Evolutionary conservation across 2,888 invertebrate genomes (phyloP).

Genomic region (Agrotis exclamationis): DNA sequence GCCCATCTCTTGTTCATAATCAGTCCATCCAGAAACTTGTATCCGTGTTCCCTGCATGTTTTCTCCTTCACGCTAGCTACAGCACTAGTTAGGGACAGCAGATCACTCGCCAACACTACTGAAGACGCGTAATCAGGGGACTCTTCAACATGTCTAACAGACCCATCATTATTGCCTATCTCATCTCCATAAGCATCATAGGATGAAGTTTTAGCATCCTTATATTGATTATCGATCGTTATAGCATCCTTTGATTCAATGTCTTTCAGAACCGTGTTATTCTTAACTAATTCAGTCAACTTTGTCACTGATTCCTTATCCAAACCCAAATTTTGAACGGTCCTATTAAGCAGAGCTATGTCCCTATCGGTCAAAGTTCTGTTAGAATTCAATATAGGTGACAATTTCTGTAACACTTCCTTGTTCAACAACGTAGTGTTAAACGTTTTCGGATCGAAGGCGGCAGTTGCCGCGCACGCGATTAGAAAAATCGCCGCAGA

Average conservation of each 20-base stretch:
- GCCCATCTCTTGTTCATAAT: conserved; percentile 90
- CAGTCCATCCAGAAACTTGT: conserved; percentile 86
- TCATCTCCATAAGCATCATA: conserved; percentile 71
- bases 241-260: conserved; percentile 37
- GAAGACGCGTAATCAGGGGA: conserved; percentile 89
- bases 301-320: conserved; percentile 78
- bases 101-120: conserved; percentile 86
- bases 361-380: conserved; percentile 75
- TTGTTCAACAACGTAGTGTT: conserved; percentile 77
- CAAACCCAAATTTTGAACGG: conserved; percentile 75
- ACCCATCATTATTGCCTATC: conserved; percentile 68
- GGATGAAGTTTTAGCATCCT: conserved; percentile 70
- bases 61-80: conserved; percentile 86
- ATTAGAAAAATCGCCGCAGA: conserved; percentile 76
- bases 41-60: conserved; percentile 88
- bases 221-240: neutral
- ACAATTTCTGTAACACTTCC: conserved; percentile 73
- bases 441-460: conserved; percentile 66
- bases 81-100: conserved; percentile 87
- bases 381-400: conserved; percentile 74
- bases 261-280: conserved; percentile 54
- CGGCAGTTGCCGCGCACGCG: conserved; percentile 78
- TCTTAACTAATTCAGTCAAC: conserved; percentile 73
- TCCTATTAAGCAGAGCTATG: conserved; percentile 75
- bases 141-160: conserved; percentile 80